Evolutionary conservation across 1,140 invertebrate species (phyloP).

Genomic region (Branchinecta lynchi): DNA sequence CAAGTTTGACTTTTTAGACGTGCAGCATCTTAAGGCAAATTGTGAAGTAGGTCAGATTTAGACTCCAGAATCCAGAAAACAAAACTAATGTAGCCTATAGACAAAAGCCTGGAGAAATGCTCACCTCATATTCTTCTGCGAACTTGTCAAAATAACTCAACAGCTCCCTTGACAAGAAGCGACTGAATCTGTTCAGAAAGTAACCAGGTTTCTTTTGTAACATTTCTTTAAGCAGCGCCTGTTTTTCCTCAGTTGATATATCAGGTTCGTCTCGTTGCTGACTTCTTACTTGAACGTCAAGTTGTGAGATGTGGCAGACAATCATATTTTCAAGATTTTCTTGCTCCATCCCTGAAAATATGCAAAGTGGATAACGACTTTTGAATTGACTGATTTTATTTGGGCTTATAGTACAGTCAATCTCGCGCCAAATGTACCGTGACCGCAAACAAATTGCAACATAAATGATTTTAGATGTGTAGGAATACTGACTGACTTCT

Average conservation of each 20-base stretch:
- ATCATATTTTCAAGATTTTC: background rate
- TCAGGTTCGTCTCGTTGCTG: slow-evolving; percentile 5
- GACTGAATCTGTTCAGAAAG: slow-evolving; percentile 3
- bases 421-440: too few species aligned
- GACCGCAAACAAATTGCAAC: too few species aligned
- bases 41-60: too few species aligned
- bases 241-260: background rate
- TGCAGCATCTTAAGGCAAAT: too few species aligned
- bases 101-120: background rate
- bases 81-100: too few species aligned
- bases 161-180: background rate
- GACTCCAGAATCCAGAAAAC: too few species aligned
- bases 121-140: background rate
- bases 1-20: too few species aligned
- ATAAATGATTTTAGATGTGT: too few species aligned
- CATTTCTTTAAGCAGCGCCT: background rate
- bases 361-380: too few species aligned
- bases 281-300: background rate
- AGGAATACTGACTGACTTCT: too few species aligned
- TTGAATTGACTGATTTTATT: too few species aligned
- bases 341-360: background rate
- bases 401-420: too few species aligned
- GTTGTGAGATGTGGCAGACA: background rate
- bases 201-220: background rate
- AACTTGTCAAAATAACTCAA: background rate